Base-by-base conservation (phyloP, 2,113 vertebrate species). In the Cairina moschata region DNA sequence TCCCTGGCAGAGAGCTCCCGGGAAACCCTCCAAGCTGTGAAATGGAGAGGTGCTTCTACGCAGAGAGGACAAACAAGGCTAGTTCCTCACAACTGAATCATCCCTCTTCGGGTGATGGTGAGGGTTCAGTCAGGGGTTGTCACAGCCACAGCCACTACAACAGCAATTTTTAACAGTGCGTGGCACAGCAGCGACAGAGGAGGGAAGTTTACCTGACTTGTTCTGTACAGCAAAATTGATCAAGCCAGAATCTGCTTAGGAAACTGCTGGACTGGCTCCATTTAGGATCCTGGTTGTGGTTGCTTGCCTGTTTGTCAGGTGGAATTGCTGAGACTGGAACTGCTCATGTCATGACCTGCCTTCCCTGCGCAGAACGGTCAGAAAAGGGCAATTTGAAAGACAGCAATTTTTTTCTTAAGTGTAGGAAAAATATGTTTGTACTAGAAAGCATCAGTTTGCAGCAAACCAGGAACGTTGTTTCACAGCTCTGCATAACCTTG, bases 11-110 rank as follows among this genome's bases (percentile, higher is more conserved):
- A 76, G 36, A 42, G 80, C 1, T 93, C 38, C 91, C 36, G 86
- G 95, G 94, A 95, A 96, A 48, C 34, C 58, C 89, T 96, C 96
- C 94, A 96, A 91, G 94, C 82, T 1, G 1, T 91, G 93, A 96
- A 92, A 95, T 32, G 84, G 84, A 96, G 86, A 95, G 38, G 62
- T 31, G 22, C 67, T 93, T 88, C 55, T 66, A 10, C 0, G 2
- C 16, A 44, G 55, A 52, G n/a, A 75, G 62, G 88, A 83, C 69
- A 88, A 89, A 65, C 26, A 71, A 83, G 54, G 56, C 52, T 44
- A 12, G 23, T 44, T 26, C 26, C 56, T 52, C 48, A 16, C 29
- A 67, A 23, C 4, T 23, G 17, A 88, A 86, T 50, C 40, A 59
- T 14, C 21, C 6, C 42, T 89, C 38, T 48, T 50, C 22, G 28